Conservation (phyloP, 2,113 vertebrate genomes). For the Emydocephalus ijimae region DNA sequence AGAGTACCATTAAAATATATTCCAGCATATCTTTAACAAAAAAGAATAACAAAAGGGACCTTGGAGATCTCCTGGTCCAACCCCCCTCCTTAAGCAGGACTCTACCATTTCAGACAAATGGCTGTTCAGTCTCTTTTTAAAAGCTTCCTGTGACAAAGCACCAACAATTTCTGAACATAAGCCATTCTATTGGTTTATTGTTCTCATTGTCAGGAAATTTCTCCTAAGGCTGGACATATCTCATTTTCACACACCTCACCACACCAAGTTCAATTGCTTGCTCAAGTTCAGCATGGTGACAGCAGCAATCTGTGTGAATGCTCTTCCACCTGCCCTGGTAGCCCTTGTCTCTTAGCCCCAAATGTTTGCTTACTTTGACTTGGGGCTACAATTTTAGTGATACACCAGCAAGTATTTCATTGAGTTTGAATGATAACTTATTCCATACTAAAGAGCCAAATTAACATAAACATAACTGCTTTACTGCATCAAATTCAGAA, state of each 20-base stretch:
- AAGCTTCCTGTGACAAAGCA: neutral
- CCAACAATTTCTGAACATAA: neutral
- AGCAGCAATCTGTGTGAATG: neutral
- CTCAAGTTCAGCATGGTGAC: neutral
- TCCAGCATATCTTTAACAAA: neutral
- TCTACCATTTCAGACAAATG: neutral
- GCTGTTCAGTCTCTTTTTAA: neutral
- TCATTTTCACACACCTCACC: neutral
- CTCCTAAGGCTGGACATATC: neutral
- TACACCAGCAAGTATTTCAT: neutral
- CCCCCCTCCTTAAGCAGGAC: neutral
- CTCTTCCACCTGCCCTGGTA: neutral
- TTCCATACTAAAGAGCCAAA: neutral
- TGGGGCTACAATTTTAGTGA: neutral
- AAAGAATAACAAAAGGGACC: too few species aligned
- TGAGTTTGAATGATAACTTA: neutral
- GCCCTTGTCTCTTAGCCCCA: neutral
- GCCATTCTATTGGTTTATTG: neutral
- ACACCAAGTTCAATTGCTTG: neutral
- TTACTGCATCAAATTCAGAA: neutral
- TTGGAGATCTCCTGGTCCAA: neutral
- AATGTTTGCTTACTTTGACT: neutral
- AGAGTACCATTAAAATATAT: conserved; percentile 40
- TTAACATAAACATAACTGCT: neutral
- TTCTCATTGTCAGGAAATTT: neutral